Evolutionary conservation across 23 tunicate genomes (phyloP).

Genomic region (Halocynthia aurantium): DNA sequence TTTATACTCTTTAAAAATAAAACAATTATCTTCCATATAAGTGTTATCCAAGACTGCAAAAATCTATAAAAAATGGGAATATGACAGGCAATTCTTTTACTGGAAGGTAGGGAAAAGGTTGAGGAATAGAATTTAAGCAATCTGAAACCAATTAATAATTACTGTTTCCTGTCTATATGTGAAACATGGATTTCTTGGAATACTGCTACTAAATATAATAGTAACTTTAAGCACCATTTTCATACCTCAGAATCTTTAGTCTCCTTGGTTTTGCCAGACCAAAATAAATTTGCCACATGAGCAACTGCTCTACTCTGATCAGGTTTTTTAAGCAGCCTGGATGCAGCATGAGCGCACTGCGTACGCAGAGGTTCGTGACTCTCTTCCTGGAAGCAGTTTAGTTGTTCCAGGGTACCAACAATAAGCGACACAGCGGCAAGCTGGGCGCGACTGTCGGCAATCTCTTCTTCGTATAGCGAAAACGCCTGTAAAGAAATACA

Average conservation of each 20-base stretch:
- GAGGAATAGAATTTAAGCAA: too few relatives aligned
- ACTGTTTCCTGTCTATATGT: too few relatives aligned
- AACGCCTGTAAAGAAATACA: constrained; percentile 43
- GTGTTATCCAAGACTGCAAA: too few relatives aligned
- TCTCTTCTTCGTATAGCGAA: constrained; percentile 90
- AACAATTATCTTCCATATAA: too few relatives aligned
- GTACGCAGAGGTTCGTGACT: constrained; percentile 88
- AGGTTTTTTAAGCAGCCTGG: constrained; percentile 84
- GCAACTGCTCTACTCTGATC: constrained; percentile 93
- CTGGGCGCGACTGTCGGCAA: constrained; percentile 90
- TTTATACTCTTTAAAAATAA: too few relatives aligned
- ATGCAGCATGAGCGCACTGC: constrained; percentile 98
- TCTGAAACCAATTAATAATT: too few relatives aligned
- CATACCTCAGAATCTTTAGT: constrained; percentile 6
- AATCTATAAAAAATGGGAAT: too few relatives aligned
- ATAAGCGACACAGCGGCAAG: constrained; percentile 71
- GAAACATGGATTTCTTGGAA: too few relatives aligned
- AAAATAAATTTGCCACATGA: constrained; percentile 72
- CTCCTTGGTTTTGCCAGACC: constrained; percentile 83
- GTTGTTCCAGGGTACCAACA: constrained; percentile 54
- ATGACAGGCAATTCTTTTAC: too few relatives aligned
- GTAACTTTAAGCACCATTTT: too few relatives aligned
- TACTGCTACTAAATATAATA: too few relatives aligned
- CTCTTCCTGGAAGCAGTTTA: constrained; percentile 81
- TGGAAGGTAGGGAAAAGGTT: too few relatives aligned